These are phyloP conservation scores for Rhabdornis inornatus DNA, from an alignment of 2,113 vertebrate species.

Conservation along the genomic window DNA sequence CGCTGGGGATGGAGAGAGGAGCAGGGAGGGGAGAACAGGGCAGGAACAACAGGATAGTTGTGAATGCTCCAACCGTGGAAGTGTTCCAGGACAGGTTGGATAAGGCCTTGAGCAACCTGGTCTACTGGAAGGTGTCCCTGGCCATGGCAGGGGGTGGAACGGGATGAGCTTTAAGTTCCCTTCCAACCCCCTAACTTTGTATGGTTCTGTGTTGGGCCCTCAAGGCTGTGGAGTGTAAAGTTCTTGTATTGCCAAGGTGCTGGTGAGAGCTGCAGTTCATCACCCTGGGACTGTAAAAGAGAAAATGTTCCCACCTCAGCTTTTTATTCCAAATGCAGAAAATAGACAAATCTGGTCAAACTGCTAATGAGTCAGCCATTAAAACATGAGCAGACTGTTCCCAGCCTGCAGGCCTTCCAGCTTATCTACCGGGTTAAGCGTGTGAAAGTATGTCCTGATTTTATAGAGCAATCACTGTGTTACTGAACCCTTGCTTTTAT, in stretches of 20 bases:
- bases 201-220: background rate
- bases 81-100: background rate
- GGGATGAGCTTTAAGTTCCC: background rate
- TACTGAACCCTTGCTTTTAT: background rate
- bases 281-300: background rate
- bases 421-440: rapidly evolving
- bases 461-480: background rate
- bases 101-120: background rate
- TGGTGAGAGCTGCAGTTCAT: background rate
- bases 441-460: background rate
- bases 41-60: background rate
- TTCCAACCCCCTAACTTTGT: background rate
- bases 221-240: background rate
- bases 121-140: background rate
- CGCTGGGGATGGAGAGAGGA: too few species aligned
- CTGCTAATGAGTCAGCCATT: background rate
- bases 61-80: background rate
- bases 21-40: too few species aligned
- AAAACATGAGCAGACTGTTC: background rate
- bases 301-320: background rate
- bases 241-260: rapidly evolving
- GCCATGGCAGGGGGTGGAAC: background rate
- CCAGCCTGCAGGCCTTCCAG: background rate
- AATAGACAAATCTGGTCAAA: rapidly evolving
- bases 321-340: background rate